Evolutionary conservation across 2,113 vertebrate genomes (phyloP), one percentile per base, ranked within the genome.

Genomic region (Equus przewalskii): DNA sequence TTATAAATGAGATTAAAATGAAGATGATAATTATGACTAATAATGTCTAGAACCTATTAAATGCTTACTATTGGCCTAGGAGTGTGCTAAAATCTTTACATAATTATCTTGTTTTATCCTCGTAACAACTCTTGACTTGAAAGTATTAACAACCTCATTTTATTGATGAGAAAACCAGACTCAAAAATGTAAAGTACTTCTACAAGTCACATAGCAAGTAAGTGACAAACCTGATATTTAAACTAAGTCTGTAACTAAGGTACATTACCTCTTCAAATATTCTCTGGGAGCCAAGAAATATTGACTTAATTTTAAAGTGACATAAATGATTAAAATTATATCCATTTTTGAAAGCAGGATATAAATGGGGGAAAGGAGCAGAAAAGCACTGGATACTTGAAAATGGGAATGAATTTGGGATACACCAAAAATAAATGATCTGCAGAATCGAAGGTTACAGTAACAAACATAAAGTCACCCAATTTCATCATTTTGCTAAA

Each of bases 401-500:
- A 98, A 94, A 90, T 19, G 12, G 36, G 78, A 86, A 91, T 21
- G 33, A 89, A 93, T 96, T 88, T 96, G 24, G 72, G 72, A 91
- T 98, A 94, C 21, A 90, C 88, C 91, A 94, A 97, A 97, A 97
- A 97, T 96, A 94, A 98, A 94, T 72, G 81, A 97, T 91, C 67
- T 79, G 36, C 16, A 41, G n/a, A 93, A 97, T 56, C 93, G 81
- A 96, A 97, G 72, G 89, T 89, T 96, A 95, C 9, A 78, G 88
- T 89, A 96, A 97, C 85, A 96, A 97, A 86, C 44, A 8, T 87
- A 95, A 96, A 95, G 75, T 95, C 92, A 97, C 89, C 89, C 81
- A 91, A 85, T 96, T 94, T 96, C 58, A 96, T 97, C 93, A 96
- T 97, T 94, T 97, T 96, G 93, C 97, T 98, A 97, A 97, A 96